phyloP scores from a whole-genome alignment of 1,140 invertebrate genomes.

The Tetragnatha versicolor region DNA sequence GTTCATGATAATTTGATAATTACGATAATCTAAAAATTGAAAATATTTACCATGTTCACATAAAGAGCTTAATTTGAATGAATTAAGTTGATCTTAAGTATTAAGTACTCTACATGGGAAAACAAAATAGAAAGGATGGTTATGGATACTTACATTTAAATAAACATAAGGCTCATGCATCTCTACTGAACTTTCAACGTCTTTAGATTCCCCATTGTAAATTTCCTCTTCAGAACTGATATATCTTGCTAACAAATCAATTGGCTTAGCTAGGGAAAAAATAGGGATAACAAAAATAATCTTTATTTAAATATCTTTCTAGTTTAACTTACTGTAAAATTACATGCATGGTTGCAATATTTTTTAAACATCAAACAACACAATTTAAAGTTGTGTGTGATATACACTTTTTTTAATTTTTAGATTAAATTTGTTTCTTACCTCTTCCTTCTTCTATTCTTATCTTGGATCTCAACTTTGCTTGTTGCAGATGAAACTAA shows the following conservation, averaged over 20 bases:
- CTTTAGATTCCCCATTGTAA: no score
- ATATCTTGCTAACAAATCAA: constrained; percentile 96
- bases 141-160: constrained; percentile 77
- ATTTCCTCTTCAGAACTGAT: constrained; percentile 90
- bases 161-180: constrained; percentile 99
- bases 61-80: no score
- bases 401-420: neutral
- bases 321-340: neutral
- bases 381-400: no score
- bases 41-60: no score
- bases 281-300: neutral
- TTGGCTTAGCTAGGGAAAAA: constrained; percentile 81
- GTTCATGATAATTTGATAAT: no score
- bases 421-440: constrained; percentile 8
- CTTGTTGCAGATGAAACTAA: constrained; percentile 64
- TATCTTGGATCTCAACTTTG: constrained; percentile 69
- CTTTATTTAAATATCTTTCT: neutral
- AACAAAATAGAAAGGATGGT: neutral
- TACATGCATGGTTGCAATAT: neutral
- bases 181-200: no score
- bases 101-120: no score
- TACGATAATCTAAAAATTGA: no score
- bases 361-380: neutral
- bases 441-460: constrained; percentile 86
- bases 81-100: no score